Evolutionary conservation across 2,113 vertebrate species (phyloP).

Genomic region (Xenus cinereus): DNA sequence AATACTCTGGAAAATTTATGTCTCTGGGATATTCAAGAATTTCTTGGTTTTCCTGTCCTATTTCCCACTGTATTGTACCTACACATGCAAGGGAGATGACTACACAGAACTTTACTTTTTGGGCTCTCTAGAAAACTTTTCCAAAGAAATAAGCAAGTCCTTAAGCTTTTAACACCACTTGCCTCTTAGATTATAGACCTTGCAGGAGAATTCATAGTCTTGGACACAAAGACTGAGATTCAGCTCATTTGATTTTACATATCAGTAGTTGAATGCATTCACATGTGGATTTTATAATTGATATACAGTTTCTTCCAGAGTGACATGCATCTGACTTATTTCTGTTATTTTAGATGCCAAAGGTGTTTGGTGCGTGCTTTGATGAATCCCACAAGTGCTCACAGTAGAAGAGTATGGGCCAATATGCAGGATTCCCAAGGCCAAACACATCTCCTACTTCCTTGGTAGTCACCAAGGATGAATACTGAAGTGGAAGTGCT

Average conservation of each 20-base stretch:
- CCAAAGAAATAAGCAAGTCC: neutral
- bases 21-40: neutral
- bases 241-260: neutral
- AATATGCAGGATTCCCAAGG: neutral
- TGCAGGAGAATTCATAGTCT: neutral
- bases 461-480: neutral
- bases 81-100: neutral
- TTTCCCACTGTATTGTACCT: neutral
- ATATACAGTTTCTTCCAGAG: neutral
- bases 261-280: neutral
- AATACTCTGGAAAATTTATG: neutral
- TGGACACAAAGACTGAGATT: neutral
- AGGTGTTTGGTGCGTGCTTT: neutral
- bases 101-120: neutral
- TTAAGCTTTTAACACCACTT: neutral
- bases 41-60: neutral
- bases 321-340: neutral
- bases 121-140: neutral
- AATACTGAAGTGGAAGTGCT: neutral
- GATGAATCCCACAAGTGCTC: neutral
- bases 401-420: rapidly evolving
- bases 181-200: neutral
- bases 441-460: neutral
- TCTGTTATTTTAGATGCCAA: neutral
- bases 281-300: neutral